Percentiles rank a stretch among this genome's conserved stretches.
These are phyloP conservation scores for Ficedula albicollis DNA, from an alignment of 2,797 vertebrate genomes.

Conservation along the genomic window DNA sequence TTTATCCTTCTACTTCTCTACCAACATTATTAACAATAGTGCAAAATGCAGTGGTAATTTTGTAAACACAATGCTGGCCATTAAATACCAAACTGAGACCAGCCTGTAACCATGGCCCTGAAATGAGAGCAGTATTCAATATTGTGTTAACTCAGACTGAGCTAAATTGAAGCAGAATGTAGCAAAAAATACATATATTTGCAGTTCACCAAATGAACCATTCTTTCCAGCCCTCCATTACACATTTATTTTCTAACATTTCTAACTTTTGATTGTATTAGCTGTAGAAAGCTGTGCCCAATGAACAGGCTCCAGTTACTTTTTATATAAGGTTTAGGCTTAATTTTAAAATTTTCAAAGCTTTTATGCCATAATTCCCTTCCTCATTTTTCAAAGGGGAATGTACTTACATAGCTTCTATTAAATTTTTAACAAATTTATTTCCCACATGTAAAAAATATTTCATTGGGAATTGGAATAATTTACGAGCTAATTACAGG, in stretches of 20 bases:
- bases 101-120: background rate
- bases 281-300: background rate
- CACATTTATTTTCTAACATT: background rate
- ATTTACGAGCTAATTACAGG: conserved; percentile 65
- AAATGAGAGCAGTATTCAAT: background rate
- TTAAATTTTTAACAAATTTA: conserved; percentile 57
- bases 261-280: background rate
- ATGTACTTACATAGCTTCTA: conserved; percentile 28
- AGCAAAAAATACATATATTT: background rate
- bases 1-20: background rate
- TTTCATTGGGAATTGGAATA: conserved; percentile 48
- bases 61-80: background rate
- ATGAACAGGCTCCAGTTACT: background rate
- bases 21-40: background rate
- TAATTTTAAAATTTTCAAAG: conserved; percentile 8
- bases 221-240: background rate
- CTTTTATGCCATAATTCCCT: background rate
- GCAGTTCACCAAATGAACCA: background rate
- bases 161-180: background rate
- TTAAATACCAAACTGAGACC: background rate
- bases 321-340: background rate
- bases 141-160: background rate
- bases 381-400: background rate
- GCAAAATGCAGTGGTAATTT: background rate
- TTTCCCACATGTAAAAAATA: conserved; percentile 30